Evolutionary conservation across 2,113 vertebrate genomes (phyloP).

Genomic region (Gymnobelideus leadbeateri): DNA sequence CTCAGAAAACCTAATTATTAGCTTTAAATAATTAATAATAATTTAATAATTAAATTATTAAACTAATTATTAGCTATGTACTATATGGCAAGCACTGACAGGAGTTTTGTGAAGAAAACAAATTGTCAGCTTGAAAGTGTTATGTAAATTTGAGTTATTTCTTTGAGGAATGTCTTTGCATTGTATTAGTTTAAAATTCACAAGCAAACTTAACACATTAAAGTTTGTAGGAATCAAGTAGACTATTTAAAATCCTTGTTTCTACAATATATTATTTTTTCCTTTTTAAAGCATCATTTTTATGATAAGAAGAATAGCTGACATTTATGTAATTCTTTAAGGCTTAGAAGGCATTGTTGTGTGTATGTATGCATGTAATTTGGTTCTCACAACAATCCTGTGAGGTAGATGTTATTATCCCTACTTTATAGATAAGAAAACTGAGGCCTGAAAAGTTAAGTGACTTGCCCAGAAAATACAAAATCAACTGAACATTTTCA

Average conservation of each 20-base stretch:
- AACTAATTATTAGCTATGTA: neutral
- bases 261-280: slow-evolving; percentile 11
- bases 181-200: slow-evolving; percentile 66
- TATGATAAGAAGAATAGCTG: neutral
- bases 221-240: slow-evolving; percentile 57
- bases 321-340: neutral
- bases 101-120: neutral
- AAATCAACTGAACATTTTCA: neutral
- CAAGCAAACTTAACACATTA: slow-evolving; percentile 67
- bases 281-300: neutral
- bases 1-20: neutral
- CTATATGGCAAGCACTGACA: neutral
- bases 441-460: neutral
- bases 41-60: no score
- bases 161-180: slow-evolving; percentile 67
- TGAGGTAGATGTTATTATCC: neutral
- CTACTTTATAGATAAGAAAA: neutral
- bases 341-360: no score
- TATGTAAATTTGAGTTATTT: neutral
- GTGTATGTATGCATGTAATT: no score
- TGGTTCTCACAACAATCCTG: neutral
- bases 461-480: neutral
- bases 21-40: no score
- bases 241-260: slow-evolving; percentile 63
- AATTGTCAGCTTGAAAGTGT: neutral